phyloP scores from a whole-genome alignment of 1,140 invertebrate genomes.

The Hyposmocoma kahamanoa region DNA sequence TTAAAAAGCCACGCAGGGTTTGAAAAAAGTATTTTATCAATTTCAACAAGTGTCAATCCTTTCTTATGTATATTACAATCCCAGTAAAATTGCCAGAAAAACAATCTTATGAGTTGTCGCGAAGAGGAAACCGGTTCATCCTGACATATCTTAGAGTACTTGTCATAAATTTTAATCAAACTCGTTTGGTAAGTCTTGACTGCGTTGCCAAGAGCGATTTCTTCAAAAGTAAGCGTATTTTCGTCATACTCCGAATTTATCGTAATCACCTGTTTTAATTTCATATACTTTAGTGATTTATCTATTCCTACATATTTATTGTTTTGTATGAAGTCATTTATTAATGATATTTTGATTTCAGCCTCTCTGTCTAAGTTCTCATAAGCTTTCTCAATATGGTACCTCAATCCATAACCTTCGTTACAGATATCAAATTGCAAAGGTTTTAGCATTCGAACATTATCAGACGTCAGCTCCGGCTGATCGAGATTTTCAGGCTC shows the following conservation, averaged over 20 bases:
- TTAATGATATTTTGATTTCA: slow-evolving; percentile 31
- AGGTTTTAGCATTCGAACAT: too few species aligned
- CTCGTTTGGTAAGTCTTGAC: slow-evolving; percentile 59
- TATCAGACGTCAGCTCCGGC: too few species aligned
- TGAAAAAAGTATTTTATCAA: slow-evolving; percentile 59
- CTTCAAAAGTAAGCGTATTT: slow-evolving; percentile 57
- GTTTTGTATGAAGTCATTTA: slow-evolving; percentile 44
- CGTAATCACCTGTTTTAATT: too few species aligned
- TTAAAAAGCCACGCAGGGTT: slow-evolving; percentile 62
- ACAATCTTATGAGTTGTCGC: slow-evolving; percentile 68
- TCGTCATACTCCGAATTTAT: too few species aligned
- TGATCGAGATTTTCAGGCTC: too few species aligned
- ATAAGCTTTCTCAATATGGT: slow-evolving; percentile 49
- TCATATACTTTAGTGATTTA: too few species aligned
- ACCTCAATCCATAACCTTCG: slow-evolving; percentile 35
- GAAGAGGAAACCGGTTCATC: slow-evolving; percentile 44
- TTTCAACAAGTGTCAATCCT: slow-evolving; percentile 65
- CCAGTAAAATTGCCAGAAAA: slow-evolving; percentile 76
- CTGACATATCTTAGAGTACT: slow-evolving; percentile 67
- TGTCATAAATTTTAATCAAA: slow-evolving; percentile 66
- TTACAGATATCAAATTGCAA: slow-evolving; percentile 50
- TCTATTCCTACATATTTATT: slow-evolving; percentile 27
- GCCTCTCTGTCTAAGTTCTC: slow-evolving; percentile 45
- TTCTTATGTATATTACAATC: slow-evolving; percentile 69
- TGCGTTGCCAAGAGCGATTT: slow-evolving; percentile 49